A percentile compares a stretch with the other conserved stretches of the same genome.
These are phyloP conservation scores for Caenorhabditis afra DNA, from an alignment of 2,888 invertebrate species.

Conservation along the genomic window DNA sequence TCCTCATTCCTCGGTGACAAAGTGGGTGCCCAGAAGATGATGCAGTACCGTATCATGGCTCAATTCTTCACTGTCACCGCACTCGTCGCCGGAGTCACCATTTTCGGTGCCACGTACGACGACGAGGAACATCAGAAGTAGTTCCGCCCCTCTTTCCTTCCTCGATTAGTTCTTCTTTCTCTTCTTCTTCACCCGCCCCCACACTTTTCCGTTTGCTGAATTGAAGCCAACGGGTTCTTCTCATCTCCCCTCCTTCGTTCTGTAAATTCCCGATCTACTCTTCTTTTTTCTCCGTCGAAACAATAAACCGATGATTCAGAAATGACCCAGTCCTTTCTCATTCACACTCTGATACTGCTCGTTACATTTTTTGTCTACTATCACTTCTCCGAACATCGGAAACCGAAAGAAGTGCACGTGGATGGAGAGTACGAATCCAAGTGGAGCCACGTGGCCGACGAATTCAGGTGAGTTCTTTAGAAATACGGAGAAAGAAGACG, in stretches of 20 bases:
- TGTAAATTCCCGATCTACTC: neutral
- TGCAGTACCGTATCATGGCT: slow-evolving; percentile 79
- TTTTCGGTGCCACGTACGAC: slow-evolving; percentile 73
- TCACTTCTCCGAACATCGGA: neutral
- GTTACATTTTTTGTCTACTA: neutral
- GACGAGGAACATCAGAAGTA: slow-evolving; percentile 54
- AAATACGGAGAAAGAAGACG: too few species aligned
- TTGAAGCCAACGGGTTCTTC: slow-evolving; percentile 22
- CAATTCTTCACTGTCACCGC: slow-evolving; percentile 78
- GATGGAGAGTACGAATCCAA: slow-evolving; percentile 25
- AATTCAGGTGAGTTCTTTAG: slow-evolving; percentile 38
- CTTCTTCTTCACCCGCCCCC: neutral
- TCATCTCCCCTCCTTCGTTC: neutral
- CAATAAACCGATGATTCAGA: slow-evolving; percentile 7
- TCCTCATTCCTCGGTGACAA: slow-evolving; percentile 75
- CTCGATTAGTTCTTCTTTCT: neutral
- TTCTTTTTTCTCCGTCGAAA: neutral
- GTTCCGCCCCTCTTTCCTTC: neutral
- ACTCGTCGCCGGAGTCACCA: slow-evolving; percentile 75
- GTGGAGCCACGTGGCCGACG: slow-evolving; percentile 34
- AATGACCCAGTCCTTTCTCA: neutral
- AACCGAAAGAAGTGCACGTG: slow-evolving; percentile 17
- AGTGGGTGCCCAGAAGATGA: slow-evolving; percentile 75
- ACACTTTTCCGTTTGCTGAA: slow-evolving; percentile 9
- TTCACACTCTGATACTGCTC: neutral